phyloP scores from a whole-genome alignment of 2,797 vertebrate species.

The Falco biarmicus region DNA sequence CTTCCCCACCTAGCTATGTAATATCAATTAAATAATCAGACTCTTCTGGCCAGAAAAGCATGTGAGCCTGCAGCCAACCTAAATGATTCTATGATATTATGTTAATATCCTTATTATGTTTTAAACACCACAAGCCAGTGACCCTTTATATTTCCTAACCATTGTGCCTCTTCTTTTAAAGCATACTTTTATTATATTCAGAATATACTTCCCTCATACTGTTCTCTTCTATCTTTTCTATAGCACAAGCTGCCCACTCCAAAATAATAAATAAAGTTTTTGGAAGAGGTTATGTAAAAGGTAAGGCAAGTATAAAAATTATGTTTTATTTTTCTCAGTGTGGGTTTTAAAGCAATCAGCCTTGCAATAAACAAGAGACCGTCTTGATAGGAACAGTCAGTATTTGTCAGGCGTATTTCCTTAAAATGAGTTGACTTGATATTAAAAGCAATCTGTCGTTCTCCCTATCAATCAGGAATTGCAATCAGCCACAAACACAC shows the following conservation, averaged over 20 bases:
- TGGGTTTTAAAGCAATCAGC: constrained; percentile 29
- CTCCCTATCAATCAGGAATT: constrained; percentile 50
- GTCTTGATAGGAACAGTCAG: constrained; percentile 17
- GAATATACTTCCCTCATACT: background rate
- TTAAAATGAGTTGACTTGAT: constrained; percentile 38
- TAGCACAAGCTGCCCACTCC: background rate
- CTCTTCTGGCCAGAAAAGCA: background rate
- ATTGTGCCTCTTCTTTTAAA: background rate
- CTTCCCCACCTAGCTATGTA: rapidly evolving
- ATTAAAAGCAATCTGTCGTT: constrained; percentile 49
- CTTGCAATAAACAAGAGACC: constrained; percentile 31
- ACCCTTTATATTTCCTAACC: background rate
- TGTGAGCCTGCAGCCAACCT: background rate
- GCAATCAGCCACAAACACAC: constrained; percentile 61
- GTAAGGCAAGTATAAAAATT: background rate
- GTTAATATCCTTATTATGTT: background rate
- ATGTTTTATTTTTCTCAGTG: background rate
- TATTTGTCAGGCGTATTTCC: constrained; percentile 52
- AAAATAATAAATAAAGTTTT: background rate
- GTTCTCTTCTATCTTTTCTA: background rate
- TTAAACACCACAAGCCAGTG: background rate
- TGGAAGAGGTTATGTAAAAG: constrained; percentile 2
- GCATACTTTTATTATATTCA: background rate
- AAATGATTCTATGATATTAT: no score
- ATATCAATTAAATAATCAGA: background rate